Conservation (phyloP, 1,140 invertebrate species). For the Aradophagus sp. region DNA sequence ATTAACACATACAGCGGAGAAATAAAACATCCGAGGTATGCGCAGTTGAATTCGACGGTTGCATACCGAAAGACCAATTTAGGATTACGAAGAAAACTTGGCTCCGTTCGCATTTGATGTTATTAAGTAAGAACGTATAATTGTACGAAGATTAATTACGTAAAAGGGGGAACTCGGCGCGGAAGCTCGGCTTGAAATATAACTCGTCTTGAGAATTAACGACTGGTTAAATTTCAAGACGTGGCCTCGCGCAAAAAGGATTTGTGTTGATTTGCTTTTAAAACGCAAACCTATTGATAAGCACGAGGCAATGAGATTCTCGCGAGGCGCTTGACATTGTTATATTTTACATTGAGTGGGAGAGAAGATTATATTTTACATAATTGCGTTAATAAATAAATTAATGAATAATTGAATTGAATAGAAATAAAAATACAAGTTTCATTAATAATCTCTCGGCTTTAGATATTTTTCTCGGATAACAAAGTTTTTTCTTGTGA, state of each 20-base stretch:
- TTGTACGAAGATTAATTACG: conserved; percentile 56
- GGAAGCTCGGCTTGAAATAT: conserved; percentile 46
- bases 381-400: too few species aligned
- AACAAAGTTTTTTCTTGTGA: too few species aligned
- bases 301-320: conserved; percentile 24
- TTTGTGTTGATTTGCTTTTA: conserved; percentile 44
- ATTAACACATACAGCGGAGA: too few species aligned
- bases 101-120: conserved; percentile 41
- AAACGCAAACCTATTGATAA: conserved; percentile 18
- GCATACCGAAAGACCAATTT: conserved; percentile 38
- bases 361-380: too few species aligned
- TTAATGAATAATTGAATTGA: not conserved
- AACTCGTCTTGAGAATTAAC: conserved; percentile 48
- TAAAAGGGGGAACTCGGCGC: conserved; percentile 41
- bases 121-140: conserved; percentile 52
- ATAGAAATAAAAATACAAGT: too few species aligned
- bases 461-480: too few species aligned
- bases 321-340: conserved; percentile 4
- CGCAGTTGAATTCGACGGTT: conserved; percentile 22
- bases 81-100: conserved; percentile 44
- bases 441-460: too few species aligned
- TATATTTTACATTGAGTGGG: too few species aligned
- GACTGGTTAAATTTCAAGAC: conserved; percentile 46
- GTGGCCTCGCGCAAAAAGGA: conserved; percentile 24
- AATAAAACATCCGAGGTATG: too few species aligned